Evolutionary conservation across 2,797 vertebrate species (phyloP).

Genomic region (Aldrovandia affinis): DNA sequence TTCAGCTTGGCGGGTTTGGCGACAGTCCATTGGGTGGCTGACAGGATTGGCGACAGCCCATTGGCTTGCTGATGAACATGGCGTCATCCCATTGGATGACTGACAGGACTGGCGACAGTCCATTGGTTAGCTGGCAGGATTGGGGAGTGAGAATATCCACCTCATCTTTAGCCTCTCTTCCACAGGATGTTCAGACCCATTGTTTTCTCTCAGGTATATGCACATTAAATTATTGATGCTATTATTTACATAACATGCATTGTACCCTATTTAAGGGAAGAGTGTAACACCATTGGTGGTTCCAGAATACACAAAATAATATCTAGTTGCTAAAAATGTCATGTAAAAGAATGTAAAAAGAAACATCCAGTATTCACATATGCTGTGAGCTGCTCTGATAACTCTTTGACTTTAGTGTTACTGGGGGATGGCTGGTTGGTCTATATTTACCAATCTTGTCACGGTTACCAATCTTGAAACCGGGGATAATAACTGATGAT

Average conservation of each 20-base stretch:
- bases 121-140: slow-evolving; percentile 2
- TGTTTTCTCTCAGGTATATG: not conserved
- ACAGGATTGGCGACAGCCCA: not conserved
- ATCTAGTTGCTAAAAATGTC: not conserved
- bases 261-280: not conserved
- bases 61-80: not conserved
- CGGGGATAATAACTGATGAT: not conserved
- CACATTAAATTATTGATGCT: not conserved
- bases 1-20: not conserved
- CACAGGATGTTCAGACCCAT: not conserved
- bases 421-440: not conserved
- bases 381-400: not conserved
- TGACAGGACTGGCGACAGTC: not conserved
- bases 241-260: not conserved
- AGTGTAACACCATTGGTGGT: not conserved
- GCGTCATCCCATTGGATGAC: not conserved
- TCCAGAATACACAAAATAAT: not conserved
- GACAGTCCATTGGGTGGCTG: not conserved
- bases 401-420: not conserved
- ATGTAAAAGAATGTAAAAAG: not conserved
- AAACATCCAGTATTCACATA: not conserved
- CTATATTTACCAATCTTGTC: not conserved
- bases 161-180: not conserved
- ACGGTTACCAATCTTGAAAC: not conserved
- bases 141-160: not conserved